Base-by-base conservation (phyloP, 2,797 vertebrate genomes). In the Malacoctenus gilli region DNA sequence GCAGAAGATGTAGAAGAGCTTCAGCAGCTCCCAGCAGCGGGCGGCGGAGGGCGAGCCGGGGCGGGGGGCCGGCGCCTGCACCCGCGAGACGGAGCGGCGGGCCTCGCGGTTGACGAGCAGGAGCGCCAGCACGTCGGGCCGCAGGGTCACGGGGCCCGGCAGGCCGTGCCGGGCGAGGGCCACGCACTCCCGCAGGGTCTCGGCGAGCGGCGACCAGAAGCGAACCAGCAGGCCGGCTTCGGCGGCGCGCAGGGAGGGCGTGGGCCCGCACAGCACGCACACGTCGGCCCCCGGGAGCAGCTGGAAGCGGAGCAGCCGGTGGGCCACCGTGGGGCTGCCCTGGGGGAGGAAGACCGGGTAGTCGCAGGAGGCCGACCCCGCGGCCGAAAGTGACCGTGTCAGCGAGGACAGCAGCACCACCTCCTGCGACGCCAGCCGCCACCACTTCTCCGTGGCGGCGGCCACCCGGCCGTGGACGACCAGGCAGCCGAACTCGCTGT, bases 291-390 rank as follows among this genome's bases (percentile, higher is more conserved):
- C 91, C 0, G 92, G 93, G 4, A 96, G 91, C 48, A 97, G 87
- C 58, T 91, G 93, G 68, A 96, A 93, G 25, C 92, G 91, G 34
- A 97, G 89, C 8, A 96, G 90, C 12, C 95, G 92, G 55, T 95
- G 94, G 1, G 95, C 93, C 25, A 97, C 93, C 0, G 92, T 95
- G 39, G 95, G 95, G 64, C 95, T 97, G 36, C 94, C 94, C n/a
- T 95, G 94, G 0, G 95, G 95, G 31, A 96, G 89, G 78, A 96
- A 96, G 48, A 96, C 89, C 0, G 95, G 95, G 73, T 93, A 93
- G 75, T 97, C 95, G 0, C 93, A 92, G 2, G 95, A 94, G 0
- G 91, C 60, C 1, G 91, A 89, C 2, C 89, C 91, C 0, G 91
- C 89, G 39, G 91, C 87, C 0, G 92, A 88, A 49, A 95, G 78